These are phyloP conservation scores for Phyllostomus hastatus DNA, from an alignment of 2,113 vertebrate genomes.

Conservation along the genomic window DNA sequence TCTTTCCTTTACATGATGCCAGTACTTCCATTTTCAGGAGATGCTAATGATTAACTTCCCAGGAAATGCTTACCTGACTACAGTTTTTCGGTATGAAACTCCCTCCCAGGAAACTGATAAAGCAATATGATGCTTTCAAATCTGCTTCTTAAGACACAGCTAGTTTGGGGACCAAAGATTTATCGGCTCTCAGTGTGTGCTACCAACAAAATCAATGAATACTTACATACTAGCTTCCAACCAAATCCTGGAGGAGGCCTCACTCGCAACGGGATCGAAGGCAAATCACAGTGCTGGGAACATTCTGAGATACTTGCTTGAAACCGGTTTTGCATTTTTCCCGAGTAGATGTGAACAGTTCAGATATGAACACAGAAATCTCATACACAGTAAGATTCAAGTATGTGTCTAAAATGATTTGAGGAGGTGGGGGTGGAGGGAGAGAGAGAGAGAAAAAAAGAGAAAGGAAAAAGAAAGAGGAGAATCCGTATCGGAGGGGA, in stretches of 20 bases:
- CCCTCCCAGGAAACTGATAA: slow-evolving; percentile 72
- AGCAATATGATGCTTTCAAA: slow-evolving; percentile 74
- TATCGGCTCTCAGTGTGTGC: slow-evolving; percentile 48
- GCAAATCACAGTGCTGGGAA: not conserved
- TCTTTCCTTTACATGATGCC: slow-evolving; percentile 62
- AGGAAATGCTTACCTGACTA: slow-evolving; percentile 68
- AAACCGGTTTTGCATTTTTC: not conserved
- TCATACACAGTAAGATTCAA: not conserved
- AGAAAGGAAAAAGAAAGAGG: not conserved
- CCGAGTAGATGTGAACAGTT: not conserved
- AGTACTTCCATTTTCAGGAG: slow-evolving; percentile 71
- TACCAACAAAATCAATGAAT: slow-evolving; percentile 48
- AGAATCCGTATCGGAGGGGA: not conserved
- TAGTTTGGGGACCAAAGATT: slow-evolving; percentile 69
- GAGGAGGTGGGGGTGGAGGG: rapidly evolving
- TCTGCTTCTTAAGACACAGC: slow-evolving; percentile 41
- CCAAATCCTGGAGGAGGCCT: not conserved
- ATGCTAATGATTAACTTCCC: slow-evolving; percentile 73
- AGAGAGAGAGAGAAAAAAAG: not conserved
- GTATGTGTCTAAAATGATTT: not conserved
- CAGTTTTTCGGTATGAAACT: slow-evolving; percentile 64
- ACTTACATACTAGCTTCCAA: slow-evolving; percentile 52
- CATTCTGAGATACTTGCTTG: not conserved
- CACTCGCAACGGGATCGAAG: not conserved
- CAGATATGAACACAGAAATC: not conserved